Percentiles rank a stretch among this genome's conserved stretches.
These are phyloP conservation scores for Solenodon paradoxus DNA, from an alignment of 2,113 vertebrate species.

Conservation along the genomic window DNA sequence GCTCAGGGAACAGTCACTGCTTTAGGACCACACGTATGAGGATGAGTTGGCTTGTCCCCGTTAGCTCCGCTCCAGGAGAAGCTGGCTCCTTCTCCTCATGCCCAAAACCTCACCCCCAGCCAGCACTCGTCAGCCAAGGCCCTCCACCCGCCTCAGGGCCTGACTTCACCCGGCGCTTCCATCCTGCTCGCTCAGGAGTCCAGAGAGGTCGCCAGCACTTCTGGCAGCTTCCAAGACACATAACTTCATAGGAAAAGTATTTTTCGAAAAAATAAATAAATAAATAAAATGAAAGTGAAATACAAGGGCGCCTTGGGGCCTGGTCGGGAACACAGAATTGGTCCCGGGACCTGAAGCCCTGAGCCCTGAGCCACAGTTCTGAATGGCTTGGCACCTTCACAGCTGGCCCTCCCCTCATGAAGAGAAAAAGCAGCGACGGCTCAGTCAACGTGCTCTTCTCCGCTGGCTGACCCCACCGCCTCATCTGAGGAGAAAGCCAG, in stretches of 20 bases:
- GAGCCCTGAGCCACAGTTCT: background rate
- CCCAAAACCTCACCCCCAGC: background rate
- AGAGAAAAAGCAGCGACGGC: slow-evolving; percentile 44
- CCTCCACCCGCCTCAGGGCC: background rate
- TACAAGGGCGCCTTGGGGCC: background rate
- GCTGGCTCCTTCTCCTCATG: background rate
- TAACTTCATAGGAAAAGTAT: slow-evolving; percentile 65
- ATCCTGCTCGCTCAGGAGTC: background rate
- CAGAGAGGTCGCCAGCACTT: background rate
- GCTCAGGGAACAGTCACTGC: background rate
- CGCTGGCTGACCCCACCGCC: slow-evolving; percentile 57
- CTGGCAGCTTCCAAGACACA: slow-evolving; percentile 37
- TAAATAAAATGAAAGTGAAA: slow-evolving; percentile 33
- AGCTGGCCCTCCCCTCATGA: slow-evolving; percentile 42
- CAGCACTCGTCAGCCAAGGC: too few relatives aligned
- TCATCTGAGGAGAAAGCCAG: slow-evolving; percentile 47
- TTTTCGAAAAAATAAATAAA: slow-evolving; percentile 12
- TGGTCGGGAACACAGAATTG: background rate
- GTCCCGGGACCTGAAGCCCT: background rate
- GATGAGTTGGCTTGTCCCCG: background rate
- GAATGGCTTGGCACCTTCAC: background rate
- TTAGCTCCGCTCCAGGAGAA: background rate
- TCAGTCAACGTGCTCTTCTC: slow-evolving; percentile 38
- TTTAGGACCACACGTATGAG: background rate
- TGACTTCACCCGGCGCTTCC: background rate